phyloP scores from a whole-genome alignment of 2,113 vertebrate genomes.

The Rhabdornis inornatus region DNA sequence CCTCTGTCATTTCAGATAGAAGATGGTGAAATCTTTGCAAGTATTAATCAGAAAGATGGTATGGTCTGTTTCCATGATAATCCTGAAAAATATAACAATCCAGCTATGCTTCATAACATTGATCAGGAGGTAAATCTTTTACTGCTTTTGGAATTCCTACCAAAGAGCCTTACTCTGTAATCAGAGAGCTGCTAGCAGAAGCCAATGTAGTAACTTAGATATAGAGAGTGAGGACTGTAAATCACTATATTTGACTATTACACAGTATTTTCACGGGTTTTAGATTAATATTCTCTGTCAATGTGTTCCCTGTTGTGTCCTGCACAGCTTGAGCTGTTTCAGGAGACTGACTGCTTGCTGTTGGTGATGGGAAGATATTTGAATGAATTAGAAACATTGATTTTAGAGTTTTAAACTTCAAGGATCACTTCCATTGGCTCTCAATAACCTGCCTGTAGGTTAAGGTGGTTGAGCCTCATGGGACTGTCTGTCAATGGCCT shows the following conservation, averaged over 20 bases:
- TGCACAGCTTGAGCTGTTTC: not conserved
- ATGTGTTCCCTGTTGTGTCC: not conserved
- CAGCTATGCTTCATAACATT: conserved; percentile 99
- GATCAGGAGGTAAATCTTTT: conserved; percentile 90
- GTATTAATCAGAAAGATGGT: conserved; percentile 99
- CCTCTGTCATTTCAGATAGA: conserved; percentile 84
- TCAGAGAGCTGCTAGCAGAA: not conserved
- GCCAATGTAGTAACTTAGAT: not conserved
- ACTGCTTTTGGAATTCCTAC: not conserved
- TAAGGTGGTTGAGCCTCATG: not conserved
- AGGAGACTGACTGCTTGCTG: not conserved
- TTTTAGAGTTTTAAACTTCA: not conserved
- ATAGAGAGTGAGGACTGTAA: not conserved
- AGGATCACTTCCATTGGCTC: not conserved
- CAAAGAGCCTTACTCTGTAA: not conserved
- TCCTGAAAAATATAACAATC: conserved; percentile 99
- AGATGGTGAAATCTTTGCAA: conserved; percentile 99
- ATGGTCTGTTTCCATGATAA: conserved; percentile 99
- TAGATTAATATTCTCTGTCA: not conserved
- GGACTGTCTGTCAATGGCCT: not conserved
- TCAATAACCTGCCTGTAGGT: not conserved
- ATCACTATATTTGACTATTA: not conserved
- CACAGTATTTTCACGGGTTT: not conserved
- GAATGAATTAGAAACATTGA: not conserved
- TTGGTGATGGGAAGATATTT: not conserved